Evolutionary conservation across 2,797 vertebrate genomes (phyloP).

Genomic region (Ptychadena robeensis): DNA sequence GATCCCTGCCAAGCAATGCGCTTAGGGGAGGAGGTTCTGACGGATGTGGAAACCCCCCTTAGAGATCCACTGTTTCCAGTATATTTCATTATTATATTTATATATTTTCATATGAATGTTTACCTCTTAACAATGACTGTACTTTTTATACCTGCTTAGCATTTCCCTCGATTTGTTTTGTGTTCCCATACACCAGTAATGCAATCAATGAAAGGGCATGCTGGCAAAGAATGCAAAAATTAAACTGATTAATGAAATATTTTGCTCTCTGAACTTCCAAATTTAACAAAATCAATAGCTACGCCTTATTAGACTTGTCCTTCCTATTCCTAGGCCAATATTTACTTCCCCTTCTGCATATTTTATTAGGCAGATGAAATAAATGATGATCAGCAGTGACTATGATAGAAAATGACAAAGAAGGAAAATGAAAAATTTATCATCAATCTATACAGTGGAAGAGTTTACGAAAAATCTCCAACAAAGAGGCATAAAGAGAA

Average conservation of each 20-base stretch:
- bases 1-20: too few species aligned
- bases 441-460: conserved; percentile 3
- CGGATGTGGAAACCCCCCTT: too few species aligned
- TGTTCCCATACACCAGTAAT: neutral
- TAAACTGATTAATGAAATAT: neutral
- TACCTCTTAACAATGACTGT: neutral
- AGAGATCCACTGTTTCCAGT: too few species aligned
- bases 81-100: too few species aligned
- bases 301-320: neutral
- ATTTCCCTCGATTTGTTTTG: neutral
- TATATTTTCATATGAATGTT: too few species aligned
- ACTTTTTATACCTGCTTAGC: neutral
- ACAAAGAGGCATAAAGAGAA: conserved; percentile 22
- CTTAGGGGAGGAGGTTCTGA: too few species aligned
- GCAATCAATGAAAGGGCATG: neutral
- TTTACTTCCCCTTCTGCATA: conserved; percentile 14
- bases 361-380: conserved; percentile 23
- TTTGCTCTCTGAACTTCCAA: neutral
- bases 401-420: neutral
- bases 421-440: conserved; percentile 13
- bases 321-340: neutral
- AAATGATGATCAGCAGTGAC: conserved; percentile 12
- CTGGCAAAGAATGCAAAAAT: neutral
- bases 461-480: conserved; percentile 1
- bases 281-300: neutral